Evolutionary conservation across 2,113 vertebrate genomes (phyloP).

Genomic region (Burhinus bistriatus): DNA sequence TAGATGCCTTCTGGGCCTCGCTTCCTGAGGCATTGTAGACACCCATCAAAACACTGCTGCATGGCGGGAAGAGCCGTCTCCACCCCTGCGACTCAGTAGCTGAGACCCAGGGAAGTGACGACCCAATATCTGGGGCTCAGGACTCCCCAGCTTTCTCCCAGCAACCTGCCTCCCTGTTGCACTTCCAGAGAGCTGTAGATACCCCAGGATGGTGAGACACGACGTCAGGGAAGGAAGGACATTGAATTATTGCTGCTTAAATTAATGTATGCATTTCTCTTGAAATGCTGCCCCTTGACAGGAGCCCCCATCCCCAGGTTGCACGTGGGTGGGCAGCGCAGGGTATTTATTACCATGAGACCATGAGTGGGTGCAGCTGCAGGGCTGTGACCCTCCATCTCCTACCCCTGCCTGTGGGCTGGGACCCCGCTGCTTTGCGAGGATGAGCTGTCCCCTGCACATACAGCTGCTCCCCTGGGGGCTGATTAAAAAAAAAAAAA

Average conservation of each 20-base stretch:
- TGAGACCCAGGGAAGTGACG: background rate
- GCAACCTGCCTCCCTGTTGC: background rate
- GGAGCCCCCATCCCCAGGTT: background rate
- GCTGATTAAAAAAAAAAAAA: background rate
- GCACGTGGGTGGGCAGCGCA: background rate
- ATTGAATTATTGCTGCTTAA: background rate
- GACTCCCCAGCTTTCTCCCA: background rate
- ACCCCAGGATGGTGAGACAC: background rate
- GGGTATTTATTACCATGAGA: background rate
- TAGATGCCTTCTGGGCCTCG: background rate
- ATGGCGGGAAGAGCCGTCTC: rapidly evolving
- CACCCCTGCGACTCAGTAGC: background rate
- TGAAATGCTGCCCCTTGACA: background rate
- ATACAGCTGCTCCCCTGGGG: background rate
- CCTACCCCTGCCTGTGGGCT: background rate
- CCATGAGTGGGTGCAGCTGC: background rate
- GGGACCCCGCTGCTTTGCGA: background rate
- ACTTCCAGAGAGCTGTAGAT: background rate
- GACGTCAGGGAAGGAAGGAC: background rate
- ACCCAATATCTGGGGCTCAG: background rate
- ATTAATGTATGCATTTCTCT: background rate
- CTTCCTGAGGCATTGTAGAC: background rate
- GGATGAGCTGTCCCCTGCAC: background rate
- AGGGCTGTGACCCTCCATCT: background rate
- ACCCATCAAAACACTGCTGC: background rate